These are phyloP conservation scores for Diloba caeruleocephala DNA, from an alignment of 2,888 invertebrate species.

Conservation along the genomic window DNA sequence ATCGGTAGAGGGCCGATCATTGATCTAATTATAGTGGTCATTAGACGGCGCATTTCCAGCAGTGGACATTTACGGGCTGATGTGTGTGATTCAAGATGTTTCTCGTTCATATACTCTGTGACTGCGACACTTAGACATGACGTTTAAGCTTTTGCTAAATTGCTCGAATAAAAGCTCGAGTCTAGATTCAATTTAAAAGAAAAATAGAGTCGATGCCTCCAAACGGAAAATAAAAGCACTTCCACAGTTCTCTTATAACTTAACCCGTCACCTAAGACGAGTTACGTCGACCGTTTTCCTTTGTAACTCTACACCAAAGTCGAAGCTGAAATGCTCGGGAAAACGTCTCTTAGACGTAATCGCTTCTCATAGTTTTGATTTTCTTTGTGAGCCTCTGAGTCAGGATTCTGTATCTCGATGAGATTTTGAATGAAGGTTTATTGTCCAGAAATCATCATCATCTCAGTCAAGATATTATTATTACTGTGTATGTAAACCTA, in stretches of 20 bases:
- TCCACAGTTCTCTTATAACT: constrained; percentile 18
- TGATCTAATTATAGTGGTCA: no score
- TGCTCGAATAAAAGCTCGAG: background rate
- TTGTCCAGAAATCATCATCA: constrained; percentile 1
- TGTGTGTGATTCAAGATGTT: no score
- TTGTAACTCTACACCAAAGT: constrained; percentile 64
- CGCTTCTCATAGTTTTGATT: constrained; percentile 44
- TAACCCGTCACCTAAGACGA: constrained; percentile 12
- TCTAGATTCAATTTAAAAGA: background rate
- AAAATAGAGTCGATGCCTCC: constrained; percentile 13
- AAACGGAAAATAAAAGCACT: constrained; percentile 8
- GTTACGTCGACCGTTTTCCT: constrained; percentile 61
- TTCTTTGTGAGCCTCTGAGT: constrained; percentile 37
- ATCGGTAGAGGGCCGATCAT: no score
- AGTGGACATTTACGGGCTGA: no score
- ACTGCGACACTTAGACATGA: no score
- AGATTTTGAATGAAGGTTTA: constrained; percentile 4
- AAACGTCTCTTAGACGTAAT: constrained; percentile 44
- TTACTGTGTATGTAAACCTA: no score
- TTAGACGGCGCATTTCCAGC: no score
- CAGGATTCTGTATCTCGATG: background rate
- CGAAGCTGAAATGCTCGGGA: constrained; percentile 56
- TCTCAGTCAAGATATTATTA: no score
- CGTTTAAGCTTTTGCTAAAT: no score
- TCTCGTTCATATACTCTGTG: no score